Conservation (phyloP, 2,797 vertebrate genomes). For the Pangasius larnaudii region DNA sequence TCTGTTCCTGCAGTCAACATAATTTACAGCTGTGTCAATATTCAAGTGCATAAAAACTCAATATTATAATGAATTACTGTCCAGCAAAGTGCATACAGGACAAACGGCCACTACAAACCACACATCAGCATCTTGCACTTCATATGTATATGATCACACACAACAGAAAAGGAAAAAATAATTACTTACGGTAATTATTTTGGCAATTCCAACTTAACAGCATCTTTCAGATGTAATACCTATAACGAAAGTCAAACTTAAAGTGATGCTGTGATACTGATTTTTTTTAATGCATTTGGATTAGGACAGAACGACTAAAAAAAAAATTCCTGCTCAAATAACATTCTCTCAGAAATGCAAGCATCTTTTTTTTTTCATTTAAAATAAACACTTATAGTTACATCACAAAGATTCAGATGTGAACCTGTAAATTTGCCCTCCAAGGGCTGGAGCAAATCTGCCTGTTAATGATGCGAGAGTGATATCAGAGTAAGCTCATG, state of each 20-base stretch:
- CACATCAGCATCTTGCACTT: not conserved
- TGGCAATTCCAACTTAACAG: constrained; percentile 76
- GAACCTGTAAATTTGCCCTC: constrained; percentile 15
- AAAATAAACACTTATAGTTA: not conserved
- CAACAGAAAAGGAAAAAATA: not conserved
- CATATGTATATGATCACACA: not conserved
- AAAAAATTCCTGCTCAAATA: not conserved
- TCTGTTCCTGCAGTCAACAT: constrained; percentile 69
- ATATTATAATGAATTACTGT: not conserved
- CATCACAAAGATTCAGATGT: not conserved
- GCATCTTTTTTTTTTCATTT: not conserved
- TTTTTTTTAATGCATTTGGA: not conserved
- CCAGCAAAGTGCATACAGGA: not conserved
- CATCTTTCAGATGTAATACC: constrained; percentile 78
- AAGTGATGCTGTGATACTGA: not conserved
- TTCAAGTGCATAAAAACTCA: not conserved
- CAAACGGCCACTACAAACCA: not conserved
- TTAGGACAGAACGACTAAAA: not conserved
- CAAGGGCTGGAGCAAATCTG: not conserved
- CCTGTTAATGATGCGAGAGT: constrained; percentile 18
- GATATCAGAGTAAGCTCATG: not conserved
- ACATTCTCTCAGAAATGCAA: not conserved
- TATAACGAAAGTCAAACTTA: constrained; percentile 55
- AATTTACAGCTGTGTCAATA: constrained; percentile 15
- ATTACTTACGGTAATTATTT: constrained; percentile 75